Evolutionary conservation across 2,797 vertebrate species (phyloP).

Genomic region (Rhinichthys osculus): DNA sequence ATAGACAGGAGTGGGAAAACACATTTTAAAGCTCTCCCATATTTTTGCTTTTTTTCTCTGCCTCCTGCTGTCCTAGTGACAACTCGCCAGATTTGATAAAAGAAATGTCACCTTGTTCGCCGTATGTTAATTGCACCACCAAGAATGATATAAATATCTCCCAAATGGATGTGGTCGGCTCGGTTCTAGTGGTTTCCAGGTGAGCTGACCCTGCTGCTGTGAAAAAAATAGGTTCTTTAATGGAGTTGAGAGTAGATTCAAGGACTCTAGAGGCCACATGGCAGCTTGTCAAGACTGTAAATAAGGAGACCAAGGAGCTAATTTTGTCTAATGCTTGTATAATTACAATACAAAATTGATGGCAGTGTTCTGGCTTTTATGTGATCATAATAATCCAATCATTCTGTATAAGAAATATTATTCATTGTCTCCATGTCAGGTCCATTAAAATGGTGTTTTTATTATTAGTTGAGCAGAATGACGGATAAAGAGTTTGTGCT

Average conservation of each 20-base stretch:
- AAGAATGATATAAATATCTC: constrained; percentile 42
- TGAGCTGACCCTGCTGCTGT: constrained; percentile 15
- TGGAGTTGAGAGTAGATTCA: not conserved
- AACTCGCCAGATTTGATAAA: constrained; percentile 31
- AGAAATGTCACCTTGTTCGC: constrained; percentile 40
- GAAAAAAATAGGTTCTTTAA: constrained; percentile 1
- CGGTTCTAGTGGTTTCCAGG: constrained; percentile 42
- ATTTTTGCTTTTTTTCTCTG: not conserved
- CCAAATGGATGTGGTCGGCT: not conserved
- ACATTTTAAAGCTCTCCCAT: constrained; percentile 8
- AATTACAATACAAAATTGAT: constrained; percentile 22
- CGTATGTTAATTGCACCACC: constrained; percentile 33
- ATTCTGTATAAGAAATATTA: not conserved
- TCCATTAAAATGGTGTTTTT: constrained; percentile 21
- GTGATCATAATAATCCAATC: constrained; percentile 24
- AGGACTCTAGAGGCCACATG: constrained; percentile 22
- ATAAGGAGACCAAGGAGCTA: constrained; percentile 13
- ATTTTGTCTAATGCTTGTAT: constrained; percentile 30
- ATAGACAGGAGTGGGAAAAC: constrained; percentile 4
- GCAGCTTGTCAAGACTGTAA: constrained; percentile 26
- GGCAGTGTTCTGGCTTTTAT: not conserved
- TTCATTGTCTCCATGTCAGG: not conserved
- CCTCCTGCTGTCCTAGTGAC: not conserved
- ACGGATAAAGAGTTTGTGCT: constrained; percentile 58
- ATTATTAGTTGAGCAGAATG: constrained; percentile 25